Percentiles rank a stretch among this genome's conserved stretches.
phyloP scores from a whole-genome alignment of 2,888 invertebrate species.

The Drosophila siamana region DNA sequence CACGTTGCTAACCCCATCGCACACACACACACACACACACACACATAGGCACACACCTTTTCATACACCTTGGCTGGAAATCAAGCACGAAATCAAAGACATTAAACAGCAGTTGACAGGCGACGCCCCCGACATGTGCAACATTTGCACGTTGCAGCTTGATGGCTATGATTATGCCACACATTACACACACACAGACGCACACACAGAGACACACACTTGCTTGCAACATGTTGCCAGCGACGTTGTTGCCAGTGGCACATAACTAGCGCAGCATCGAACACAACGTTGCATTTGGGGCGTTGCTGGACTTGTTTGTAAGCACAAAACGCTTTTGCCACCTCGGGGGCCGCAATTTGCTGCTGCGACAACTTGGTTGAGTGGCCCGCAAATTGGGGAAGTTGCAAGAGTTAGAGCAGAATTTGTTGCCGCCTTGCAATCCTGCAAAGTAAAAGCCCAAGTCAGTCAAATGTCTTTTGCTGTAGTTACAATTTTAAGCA shows the following conservation, averaged over 20 bases:
- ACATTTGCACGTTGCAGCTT: slow-evolving; percentile 55
- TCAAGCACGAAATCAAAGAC: slow-evolving; percentile 71
- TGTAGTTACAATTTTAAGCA: too few species aligned
- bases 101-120: slow-evolving; percentile 68
- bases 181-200: not conserved
- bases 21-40: slow-evolving; percentile 34
- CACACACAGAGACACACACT: slow-evolving; percentile 4
- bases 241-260: slow-evolving; percentile 25
- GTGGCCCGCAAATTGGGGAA: not conserved
- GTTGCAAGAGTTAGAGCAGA: not conserved
- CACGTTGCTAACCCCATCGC: slow-evolving; percentile 63
- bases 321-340: not conserved
- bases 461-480: too few species aligned
- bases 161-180: slow-evolving; percentile 41
- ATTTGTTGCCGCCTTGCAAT: too few species aligned
- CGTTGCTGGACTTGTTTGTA: not conserved
- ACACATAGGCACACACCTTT: slow-evolving; percentile 9
- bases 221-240: slow-evolving; percentile 49
- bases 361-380: not conserved
- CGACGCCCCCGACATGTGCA: slow-evolving; percentile 76
- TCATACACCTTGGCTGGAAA: slow-evolving; percentile 64
- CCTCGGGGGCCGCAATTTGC: not conserved
- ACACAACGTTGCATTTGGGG: not conserved
- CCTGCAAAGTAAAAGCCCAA: too few species aligned
- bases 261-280: not conserved